phyloP scores from a whole-genome alignment of 2,113 vertebrate genomes.

The Scophthalmus maximus region DNA sequence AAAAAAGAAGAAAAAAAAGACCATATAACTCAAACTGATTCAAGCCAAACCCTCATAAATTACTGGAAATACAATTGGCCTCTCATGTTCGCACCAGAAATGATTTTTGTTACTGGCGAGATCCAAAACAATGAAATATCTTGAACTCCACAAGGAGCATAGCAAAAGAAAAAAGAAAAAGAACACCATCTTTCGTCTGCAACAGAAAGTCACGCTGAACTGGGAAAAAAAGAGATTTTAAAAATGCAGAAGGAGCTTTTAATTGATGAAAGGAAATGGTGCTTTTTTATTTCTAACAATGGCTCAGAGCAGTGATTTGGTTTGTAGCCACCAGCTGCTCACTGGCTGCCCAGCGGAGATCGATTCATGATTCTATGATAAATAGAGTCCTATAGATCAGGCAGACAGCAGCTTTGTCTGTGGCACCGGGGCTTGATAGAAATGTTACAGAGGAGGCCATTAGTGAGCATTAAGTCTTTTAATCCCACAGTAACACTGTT shows the following conservation, averaged over 20 bases:
- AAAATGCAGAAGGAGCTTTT: not conserved
- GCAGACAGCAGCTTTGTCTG: constrained; percentile 49
- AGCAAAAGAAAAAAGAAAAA: constrained; percentile 4
- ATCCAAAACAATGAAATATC: constrained; percentile 31
- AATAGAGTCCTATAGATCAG: constrained; percentile 62
- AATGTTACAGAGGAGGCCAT: constrained; percentile 52
- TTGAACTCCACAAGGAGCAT: constrained; percentile 4
- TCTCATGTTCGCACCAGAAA: constrained; percentile 7
- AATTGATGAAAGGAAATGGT: constrained; percentile 1
- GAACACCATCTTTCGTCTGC: not conserved
- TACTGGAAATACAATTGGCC: constrained; percentile 30
- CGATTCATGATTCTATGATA: constrained; percentile 59
- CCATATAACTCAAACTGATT: constrained; percentile 25
- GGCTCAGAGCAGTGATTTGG: not conserved
- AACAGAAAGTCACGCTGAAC: constrained; percentile 19
- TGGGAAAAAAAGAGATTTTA: not conserved
- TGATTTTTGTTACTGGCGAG: constrained; percentile 26
- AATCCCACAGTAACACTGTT: constrained; percentile 38
- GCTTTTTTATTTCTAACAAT: not conserved
- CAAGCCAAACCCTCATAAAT: constrained; percentile 31
- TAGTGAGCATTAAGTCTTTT: constrained; percentile 56
- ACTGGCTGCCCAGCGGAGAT: constrained; percentile 32
- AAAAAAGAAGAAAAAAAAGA: too few relatives aligned
- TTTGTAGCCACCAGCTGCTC: constrained; percentile 16
- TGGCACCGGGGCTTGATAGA: constrained; percentile 55